phyloP scores from a whole-genome alignment of 1,140 invertebrate species.

The Zaprionus davidi region DNA sequence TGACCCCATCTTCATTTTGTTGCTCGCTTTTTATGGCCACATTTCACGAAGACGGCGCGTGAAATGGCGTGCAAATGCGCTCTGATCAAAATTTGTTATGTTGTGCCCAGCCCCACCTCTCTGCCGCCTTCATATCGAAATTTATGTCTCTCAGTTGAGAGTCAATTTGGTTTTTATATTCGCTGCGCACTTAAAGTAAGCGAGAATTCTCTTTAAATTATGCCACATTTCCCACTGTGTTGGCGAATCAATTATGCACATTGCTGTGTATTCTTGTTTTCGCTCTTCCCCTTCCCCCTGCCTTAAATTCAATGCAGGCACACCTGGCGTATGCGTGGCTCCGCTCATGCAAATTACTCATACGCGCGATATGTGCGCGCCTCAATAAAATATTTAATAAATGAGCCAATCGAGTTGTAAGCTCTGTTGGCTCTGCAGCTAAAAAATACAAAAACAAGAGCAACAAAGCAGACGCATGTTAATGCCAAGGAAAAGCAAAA shows the following conservation, averaged over 20 bases:
- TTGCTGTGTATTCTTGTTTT: neutral
- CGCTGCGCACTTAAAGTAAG: constrained; percentile 25
- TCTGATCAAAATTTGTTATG: constrained; percentile 52
- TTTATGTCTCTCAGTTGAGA: constrained; percentile 52
- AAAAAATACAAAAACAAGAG: constrained; percentile 23
- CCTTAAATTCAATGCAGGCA: constrained; percentile 19
- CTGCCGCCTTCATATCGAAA: constrained; percentile 30
- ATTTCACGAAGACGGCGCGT: constrained; percentile 26
- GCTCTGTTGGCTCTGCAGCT: constrained; percentile 28
- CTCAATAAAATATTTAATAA: constrained; percentile 1
- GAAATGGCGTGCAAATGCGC: constrained; percentile 57
- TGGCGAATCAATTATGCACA: constrained; percentile 18
- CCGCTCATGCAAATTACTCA: constrained; percentile 56
- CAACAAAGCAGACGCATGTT: neutral
- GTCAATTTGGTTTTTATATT: constrained; percentile 42
- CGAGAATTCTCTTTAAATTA: constrained; percentile 14
- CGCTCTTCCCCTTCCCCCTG: neutral
- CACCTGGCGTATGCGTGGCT: constrained; percentile 68
- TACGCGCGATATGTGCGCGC: constrained; percentile 32
- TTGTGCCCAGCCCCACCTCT: constrained; percentile 9
- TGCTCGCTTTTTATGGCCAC: constrained; percentile 51
- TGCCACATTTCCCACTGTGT: constrained; percentile 24
- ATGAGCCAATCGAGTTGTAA: neutral
- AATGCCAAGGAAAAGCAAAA: neutral
- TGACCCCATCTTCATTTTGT: constrained; percentile 36